Conservation (phyloP, 1,140 invertebrate genomes). For the Thaumetopoea pityocampa region DNA sequence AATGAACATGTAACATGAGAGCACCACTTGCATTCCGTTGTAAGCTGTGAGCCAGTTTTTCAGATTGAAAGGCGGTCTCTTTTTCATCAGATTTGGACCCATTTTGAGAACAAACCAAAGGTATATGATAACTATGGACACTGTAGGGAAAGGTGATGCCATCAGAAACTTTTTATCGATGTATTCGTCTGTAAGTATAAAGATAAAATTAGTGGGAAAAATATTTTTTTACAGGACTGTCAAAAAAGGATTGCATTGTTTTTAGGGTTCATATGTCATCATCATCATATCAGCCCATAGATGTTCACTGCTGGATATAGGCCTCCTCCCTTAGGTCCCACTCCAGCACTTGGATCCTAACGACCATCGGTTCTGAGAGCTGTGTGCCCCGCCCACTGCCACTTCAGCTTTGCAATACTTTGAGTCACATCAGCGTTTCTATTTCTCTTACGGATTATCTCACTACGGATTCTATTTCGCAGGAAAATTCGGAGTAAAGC, state of each 20-base stretch:
- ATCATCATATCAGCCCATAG: too few species aligned
- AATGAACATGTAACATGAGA: conserved; percentile 7
- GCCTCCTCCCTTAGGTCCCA: too few species aligned
- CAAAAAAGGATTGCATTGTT: background rate
- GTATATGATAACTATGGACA: conserved; percentile 79
- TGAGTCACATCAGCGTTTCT: too few species aligned
- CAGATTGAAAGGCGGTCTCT: conserved; percentile 77
- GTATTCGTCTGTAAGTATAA: conserved; percentile 43
- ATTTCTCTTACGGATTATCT: too few species aligned
- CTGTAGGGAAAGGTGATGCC: conserved; percentile 81
- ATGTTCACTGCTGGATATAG: too few species aligned
- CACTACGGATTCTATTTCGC: too few species aligned
- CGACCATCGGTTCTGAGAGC: too few species aligned
- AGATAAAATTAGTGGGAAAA: background rate
- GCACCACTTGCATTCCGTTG: conserved; percentile 19
- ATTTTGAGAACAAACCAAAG: conserved; percentile 81
- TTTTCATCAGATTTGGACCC: conserved; percentile 83
- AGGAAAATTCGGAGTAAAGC: too few species aligned
- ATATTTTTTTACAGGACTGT: background rate
- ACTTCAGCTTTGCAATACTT: too few species aligned
- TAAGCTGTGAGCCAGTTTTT: conserved; percentile 71
- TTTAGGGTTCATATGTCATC: too few species aligned
- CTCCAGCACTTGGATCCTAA: too few species aligned
- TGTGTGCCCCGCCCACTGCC: too few species aligned
- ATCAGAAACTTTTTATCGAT: conserved; percentile 85